Conservation (phyloP, 2,797 vertebrate species). For the Muraenolepis orangiensis region DNA sequence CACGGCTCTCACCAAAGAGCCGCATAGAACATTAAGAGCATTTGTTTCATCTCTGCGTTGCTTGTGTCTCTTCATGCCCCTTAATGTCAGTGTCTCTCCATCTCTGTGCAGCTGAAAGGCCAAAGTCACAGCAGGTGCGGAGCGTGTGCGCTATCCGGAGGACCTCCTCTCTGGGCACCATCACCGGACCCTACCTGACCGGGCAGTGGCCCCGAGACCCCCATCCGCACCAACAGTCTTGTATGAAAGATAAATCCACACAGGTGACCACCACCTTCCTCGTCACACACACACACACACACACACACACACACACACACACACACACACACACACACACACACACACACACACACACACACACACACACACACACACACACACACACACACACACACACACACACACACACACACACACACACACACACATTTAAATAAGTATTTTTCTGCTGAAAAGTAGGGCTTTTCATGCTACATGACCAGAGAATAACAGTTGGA, state of each 20-base stretch:
- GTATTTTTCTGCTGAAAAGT: too few relatives aligned
- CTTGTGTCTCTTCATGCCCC: not conserved
- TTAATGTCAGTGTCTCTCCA: constrained; percentile 41
- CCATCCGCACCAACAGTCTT: constrained; percentile 80
- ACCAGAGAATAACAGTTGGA: too few relatives aligned
- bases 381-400: too few relatives aligned
- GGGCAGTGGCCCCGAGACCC: constrained; percentile 91
- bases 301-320: not conserved
- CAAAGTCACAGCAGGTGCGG: constrained; percentile 82
- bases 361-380: too few relatives aligned
- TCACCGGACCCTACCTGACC: constrained; percentile 89
- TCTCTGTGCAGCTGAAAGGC: constrained; percentile 78
- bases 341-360: not conserved
- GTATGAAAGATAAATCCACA: constrained; percentile 92
- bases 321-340: not conserved
- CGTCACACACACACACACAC: not conserved
- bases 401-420: too few relatives aligned
- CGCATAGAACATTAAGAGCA: too few relatives aligned
- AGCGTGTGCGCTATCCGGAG: constrained; percentile 78
- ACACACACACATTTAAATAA: too few relatives aligned
- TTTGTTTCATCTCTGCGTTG: too few relatives aligned
- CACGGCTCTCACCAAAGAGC: too few relatives aligned
- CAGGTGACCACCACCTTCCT: constrained; percentile 73
- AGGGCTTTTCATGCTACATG: too few relatives aligned
- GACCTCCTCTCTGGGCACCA: constrained; percentile 85